phyloP scores from a whole-genome alignment of 2,113 vertebrate species.

The Cyphomyrus discorhynchus region DNA sequence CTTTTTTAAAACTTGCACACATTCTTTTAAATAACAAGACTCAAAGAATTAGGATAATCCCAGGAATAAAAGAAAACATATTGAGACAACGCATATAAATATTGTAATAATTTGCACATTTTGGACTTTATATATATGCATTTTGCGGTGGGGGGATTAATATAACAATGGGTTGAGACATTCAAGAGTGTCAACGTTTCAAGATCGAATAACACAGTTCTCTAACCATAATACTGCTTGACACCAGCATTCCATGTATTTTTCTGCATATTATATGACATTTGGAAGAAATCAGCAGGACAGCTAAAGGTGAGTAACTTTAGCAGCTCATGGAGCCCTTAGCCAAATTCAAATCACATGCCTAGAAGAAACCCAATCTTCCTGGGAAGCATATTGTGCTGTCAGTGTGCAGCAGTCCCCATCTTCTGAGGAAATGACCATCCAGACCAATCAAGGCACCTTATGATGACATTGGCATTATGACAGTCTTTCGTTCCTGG shows the following conservation, averaged over 20 bases:
- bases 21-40: neutral
- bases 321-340: neutral
- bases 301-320: neutral
- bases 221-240: neutral
- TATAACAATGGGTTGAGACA: neutral
- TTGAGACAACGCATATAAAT: neutral
- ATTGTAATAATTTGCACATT: neutral
- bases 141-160: neutral
- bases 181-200: neutral
- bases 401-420: neutral
- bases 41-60: neutral
- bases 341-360: neutral
- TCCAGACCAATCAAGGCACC: neutral
- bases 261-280: slow-evolving; percentile 7
- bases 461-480: neutral
- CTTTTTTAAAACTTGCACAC: neutral
- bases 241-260: neutral
- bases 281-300: neutral
- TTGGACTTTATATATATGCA: neutral
- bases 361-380: neutral
- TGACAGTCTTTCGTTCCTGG: neutral
- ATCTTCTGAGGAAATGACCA: neutral
- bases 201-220: neutral
- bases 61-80: neutral
- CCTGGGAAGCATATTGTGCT: neutral